phyloP scores from a whole-genome alignment of 1,140 invertebrate genomes.

The Aleiodes sp. region DNA sequence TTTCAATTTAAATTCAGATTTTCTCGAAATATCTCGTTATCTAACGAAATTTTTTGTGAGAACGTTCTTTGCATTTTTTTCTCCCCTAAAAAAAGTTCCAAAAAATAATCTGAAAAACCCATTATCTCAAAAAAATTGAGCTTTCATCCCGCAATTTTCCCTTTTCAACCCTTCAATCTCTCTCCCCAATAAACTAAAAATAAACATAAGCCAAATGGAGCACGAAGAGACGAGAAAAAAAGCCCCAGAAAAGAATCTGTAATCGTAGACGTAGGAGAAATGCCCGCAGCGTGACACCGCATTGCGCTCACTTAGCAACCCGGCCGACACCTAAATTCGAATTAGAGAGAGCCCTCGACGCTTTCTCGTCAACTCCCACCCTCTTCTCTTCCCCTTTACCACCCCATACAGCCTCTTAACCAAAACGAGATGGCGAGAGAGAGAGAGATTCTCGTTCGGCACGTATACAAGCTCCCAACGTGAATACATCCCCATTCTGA shows the following conservation, averaged over 20 bases:
- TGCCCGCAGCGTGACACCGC: slow-evolving; percentile 61
- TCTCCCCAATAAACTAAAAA: background rate
- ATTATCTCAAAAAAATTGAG: no score
- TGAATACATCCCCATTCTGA: background rate
- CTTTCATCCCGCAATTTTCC: no score
- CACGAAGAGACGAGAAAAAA: background rate
- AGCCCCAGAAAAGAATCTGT: no score
- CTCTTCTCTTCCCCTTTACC: background rate
- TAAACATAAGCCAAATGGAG: background rate
- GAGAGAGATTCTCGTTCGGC: background rate
- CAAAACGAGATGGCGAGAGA: no score
- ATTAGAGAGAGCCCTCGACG: slow-evolving; percentile 53
- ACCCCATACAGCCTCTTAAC: slow-evolving; percentile 15
- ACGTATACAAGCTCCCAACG: slow-evolving; percentile 13
- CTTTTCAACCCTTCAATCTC: no score
- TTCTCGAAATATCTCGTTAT: no score
- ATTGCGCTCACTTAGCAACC: slow-evolving; percentile 62
- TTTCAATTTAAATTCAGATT: no score
- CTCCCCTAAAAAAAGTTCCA: background rate
- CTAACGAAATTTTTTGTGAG: no score
- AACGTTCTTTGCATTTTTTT: background rate
- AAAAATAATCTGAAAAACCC: no score
- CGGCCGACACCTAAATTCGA: slow-evolving; percentile 62
- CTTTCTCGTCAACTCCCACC: slow-evolving; percentile 48
- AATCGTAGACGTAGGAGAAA: slow-evolving; percentile 33